A percentile compares a stretch with the other conserved stretches of the same genome.
Conservation (phyloP, 2,113 vertebrate species). For the Datnioides undecimradiatus region DNA sequence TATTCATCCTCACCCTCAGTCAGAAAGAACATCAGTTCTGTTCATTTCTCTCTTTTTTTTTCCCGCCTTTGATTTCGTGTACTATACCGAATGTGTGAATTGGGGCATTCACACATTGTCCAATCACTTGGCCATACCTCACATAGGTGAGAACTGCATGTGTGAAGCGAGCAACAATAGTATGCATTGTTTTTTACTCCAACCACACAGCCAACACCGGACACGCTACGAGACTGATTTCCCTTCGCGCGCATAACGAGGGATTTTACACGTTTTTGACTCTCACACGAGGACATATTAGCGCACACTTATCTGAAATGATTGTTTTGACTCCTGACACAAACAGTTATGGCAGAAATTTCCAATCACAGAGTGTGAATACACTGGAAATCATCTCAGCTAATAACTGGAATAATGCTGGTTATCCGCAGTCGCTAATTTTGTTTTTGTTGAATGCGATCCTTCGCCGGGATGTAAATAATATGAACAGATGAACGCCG, state of each 20-base stretch:
- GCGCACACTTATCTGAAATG: slow-evolving; percentile 26
- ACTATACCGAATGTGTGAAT: slow-evolving; percentile 43
- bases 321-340: slow-evolving; percentile 33
- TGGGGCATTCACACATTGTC: slow-evolving; percentile 47
- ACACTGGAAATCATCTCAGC: neutral
- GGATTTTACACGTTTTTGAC: slow-evolving; percentile 46
- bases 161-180: slow-evolving; percentile 51
- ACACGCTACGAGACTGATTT: slow-evolving; percentile 15
- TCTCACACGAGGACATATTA: slow-evolving; percentile 8
- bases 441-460: slow-evolving; percentile 14
- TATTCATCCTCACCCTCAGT: slow-evolving; percentile 52
- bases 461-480: slow-evolving; percentile 30
- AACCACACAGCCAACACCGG: neutral
- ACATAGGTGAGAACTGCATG: slow-evolving; percentile 35
- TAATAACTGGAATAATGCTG: slow-evolving; percentile 10
- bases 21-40: slow-evolving; percentile 38
- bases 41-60: slow-evolving; percentile 3
- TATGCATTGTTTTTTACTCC: slow-evolving; percentile 30
- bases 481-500: slow-evolving; percentile 6
- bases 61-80: neutral
- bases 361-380: slow-evolving; percentile 30
- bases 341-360: slow-evolving; percentile 2
- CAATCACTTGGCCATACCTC: slow-evolving; percentile 26
- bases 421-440: slow-evolving; percentile 5
- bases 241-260: slow-evolving; percentile 35